Evolutionary conservation across 2,797 vertebrate species (phyloP), one percentile per base, ranked within the genome.

Genomic region (Spea hammondii): DNA sequence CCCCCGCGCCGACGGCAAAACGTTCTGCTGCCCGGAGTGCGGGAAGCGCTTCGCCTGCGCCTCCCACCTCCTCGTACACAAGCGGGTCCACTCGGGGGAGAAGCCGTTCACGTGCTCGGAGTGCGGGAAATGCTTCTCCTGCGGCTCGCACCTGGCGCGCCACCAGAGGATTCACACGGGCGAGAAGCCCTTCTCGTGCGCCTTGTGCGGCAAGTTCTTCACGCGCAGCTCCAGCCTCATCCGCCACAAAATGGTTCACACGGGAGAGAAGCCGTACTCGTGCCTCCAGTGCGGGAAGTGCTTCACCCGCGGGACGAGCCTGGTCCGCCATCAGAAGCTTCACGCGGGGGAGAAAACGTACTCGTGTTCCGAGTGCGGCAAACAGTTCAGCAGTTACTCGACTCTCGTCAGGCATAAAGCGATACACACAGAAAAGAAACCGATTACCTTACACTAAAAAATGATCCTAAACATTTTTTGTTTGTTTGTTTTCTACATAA

Each of bases 101-200:
- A 67, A 59, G 2, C 74, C 65, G 4, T 77, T 69, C 13, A 10
- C 14, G 32, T 77, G 74, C 44, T 51, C 66, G 4, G 74, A 77
- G 48, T 77, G 74, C 7, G 74, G 64, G 7, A 77, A 60, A 47
- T 88, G 93, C 3, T 97, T 96, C 17, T 94, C 93, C 47, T 92
- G 94, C 84, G 91, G 91, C 0, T 95, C 94, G 73, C 93, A 94
- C 17, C 88, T 97, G 1, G 86, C 92, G 14, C 93, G 93, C 8
- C 96, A 97, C 85, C 95, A 91, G 82, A 88, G 87, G n/a, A 65
- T 89, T 54, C 93, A 92, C 88, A 85, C 83, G 0, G 66, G 65
- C 5, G 17, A 69, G 10, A 68, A 54, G 7, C 65, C 66, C 4
- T 77, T 55, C 32, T 4, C 46, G 11, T 77, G 74, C 8, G 59